Evolutionary conservation across 2,888 invertebrate genomes (phyloP).

Genomic region (Dorcus parallelipipedus): DNA sequence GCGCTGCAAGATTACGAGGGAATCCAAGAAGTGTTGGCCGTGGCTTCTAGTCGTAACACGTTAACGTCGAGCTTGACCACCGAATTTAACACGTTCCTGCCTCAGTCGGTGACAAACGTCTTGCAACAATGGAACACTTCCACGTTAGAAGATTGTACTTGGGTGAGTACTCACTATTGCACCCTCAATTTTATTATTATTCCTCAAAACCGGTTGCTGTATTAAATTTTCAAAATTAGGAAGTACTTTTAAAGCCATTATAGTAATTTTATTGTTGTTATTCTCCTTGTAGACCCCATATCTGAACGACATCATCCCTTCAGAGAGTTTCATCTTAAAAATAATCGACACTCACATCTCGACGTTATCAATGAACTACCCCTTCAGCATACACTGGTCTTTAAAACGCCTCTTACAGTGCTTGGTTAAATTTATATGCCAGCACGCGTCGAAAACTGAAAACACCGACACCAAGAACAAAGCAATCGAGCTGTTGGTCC

Average conservation of each 20-base stretch:
- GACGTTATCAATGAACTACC: slow-evolving; percentile 59
- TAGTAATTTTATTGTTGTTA: not conserved
- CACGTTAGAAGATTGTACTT: slow-evolving; percentile 56
- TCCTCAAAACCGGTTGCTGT: no score
- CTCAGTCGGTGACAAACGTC: slow-evolving; percentile 54
- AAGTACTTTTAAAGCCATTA: not conserved
- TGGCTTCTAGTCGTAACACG: slow-evolving; percentile 45
- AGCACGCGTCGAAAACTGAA: slow-evolving; percentile 61
- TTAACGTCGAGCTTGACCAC: slow-evolving; percentile 46
- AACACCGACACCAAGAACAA: slow-evolving; percentile 60
- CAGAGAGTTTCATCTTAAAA: slow-evolving; percentile 74
- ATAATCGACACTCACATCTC: slow-evolving; percentile 67
- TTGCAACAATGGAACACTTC: slow-evolving; percentile 62
- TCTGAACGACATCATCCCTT: slow-evolving; percentile 75
- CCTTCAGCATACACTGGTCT: slow-evolving; percentile 60
- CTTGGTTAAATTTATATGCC: slow-evolving; percentile 62
- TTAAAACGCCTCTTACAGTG: slow-evolving; percentile 64
- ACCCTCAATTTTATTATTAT: not conserved
- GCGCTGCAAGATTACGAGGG: slow-evolving; percentile 49
- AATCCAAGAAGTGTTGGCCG: slow-evolving; percentile 48
- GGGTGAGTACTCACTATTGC: slow-evolving; percentile 47
- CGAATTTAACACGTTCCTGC: slow-evolving; percentile 56
- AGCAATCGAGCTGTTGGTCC: slow-evolving; percentile 67
- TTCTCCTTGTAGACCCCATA: slow-evolving; percentile 59
- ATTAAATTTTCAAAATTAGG: no score